Conservation (phyloP, 2,888 invertebrate genomes). For the Cordilura impudica region DNA sequence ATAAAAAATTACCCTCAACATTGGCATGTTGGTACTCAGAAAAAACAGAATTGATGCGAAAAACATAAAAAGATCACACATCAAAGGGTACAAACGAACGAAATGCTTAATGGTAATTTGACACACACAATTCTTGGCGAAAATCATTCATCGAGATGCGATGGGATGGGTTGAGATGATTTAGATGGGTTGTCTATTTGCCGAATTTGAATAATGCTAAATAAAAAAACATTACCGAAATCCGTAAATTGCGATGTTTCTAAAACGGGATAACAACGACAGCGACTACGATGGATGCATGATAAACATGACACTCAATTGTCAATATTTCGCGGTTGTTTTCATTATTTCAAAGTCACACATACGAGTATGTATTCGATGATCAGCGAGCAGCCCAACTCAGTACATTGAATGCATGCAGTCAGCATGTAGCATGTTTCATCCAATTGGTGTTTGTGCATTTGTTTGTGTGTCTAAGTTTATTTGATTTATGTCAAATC, state of each 20-base stretch:
- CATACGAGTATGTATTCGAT: slow-evolving; percentile 52
- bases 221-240: slow-evolving; percentile 61
- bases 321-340: slow-evolving; percentile 78
- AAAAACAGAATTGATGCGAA: slow-evolving; percentile 20
- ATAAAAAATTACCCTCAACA: slow-evolving; percentile 71
- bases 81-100: slow-evolving; percentile 65
- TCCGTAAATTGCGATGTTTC: slow-evolving; percentile 76
- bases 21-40: slow-evolving; percentile 68
- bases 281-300: slow-evolving; percentile 70
- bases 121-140: slow-evolving; percentile 72
- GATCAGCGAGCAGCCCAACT: slow-evolving; percentile 52
- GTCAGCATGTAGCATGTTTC: slow-evolving; percentile 8
- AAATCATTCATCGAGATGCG: slow-evolving; percentile 63
- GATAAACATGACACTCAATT: slow-evolving; percentile 79
- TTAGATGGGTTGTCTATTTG: slow-evolving; percentile 71
- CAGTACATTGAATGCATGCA: slow-evolving; percentile 2
- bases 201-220: slow-evolving; percentile 61
- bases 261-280: slow-evolving; percentile 74
- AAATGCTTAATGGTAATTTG: slow-evolving; percentile 75
- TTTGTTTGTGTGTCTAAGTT: slow-evolving; percentile 63
- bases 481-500: slow-evolving; percentile 78
- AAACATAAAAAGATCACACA: slow-evolving; percentile 53
- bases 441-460: slow-evolving; percentile 56
- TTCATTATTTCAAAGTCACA: slow-evolving; percentile 69
- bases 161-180: slow-evolving; percentile 60